phyloP scores from a whole-genome alignment of 2,888 invertebrate genomes.

The Spilosoma lubricipeda region DNA sequence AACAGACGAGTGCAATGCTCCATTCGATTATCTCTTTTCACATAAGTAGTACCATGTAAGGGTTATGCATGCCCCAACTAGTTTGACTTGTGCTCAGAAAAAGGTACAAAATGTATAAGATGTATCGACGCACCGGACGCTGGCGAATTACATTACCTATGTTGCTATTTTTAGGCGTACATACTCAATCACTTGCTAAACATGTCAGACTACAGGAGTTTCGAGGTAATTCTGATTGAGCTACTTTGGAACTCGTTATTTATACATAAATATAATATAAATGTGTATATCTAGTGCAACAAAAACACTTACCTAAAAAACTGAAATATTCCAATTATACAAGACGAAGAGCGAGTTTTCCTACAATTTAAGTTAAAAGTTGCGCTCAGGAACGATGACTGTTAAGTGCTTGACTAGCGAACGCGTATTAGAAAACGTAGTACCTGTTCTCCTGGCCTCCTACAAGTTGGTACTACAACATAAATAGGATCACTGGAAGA shows the following conservation, averaged over 20 bases:
- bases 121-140: conserved; percentile 27
- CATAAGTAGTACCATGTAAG: conserved; percentile 48
- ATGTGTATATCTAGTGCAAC: no score
- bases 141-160: conserved; percentile 27
- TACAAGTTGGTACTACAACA: no score
- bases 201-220: neutral
- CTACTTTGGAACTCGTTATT: neutral
- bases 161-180: conserved; percentile 3
- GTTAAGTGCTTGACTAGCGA: no score
- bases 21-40: conserved; percentile 36
- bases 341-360: no score
- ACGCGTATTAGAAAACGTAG: no score
- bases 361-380: no score
- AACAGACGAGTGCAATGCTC: conserved; percentile 33
- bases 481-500: no score
- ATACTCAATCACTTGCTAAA: neutral
- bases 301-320: neutral
- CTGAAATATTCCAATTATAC: no score
- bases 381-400: no score
- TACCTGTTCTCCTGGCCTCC: no score
- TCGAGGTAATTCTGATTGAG: neutral
- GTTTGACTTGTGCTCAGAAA: conserved; percentile 51
- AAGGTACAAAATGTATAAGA: conserved; percentile 27
- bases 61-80: conserved; percentile 48
- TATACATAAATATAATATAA: no score